phyloP scores from a whole-genome alignment of 2,888 invertebrate genomes.

The Xestobium rufovillosum region DNA sequence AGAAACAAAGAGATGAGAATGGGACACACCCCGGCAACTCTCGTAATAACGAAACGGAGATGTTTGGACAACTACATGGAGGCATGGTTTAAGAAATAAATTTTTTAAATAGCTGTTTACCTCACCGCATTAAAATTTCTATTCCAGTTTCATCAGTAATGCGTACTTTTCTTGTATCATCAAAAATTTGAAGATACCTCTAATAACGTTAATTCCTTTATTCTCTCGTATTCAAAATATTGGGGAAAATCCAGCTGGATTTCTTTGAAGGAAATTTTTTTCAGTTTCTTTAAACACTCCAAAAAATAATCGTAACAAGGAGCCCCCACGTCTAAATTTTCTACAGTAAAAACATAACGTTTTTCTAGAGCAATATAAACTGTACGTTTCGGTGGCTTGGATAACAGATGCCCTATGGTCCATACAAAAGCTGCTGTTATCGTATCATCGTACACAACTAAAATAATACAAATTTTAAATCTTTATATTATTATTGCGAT shows the following conservation, averaged over 20 bases:
- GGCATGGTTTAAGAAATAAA: too few species aligned
- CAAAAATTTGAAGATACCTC: constrained; percentile 49
- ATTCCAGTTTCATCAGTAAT: too few species aligned
- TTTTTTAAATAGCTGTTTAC: too few species aligned
- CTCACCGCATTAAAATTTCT: too few species aligned
- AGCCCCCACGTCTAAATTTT: constrained; percentile 73
- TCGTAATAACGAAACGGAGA: too few species aligned
- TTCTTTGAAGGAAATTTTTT: constrained; percentile 54
- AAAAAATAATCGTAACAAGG: constrained; percentile 83
- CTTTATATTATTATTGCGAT: constrained; percentile 3
- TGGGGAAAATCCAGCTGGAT: constrained; percentile 66
- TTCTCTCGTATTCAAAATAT: constrained; percentile 74
- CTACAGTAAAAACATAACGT: constrained; percentile 76
- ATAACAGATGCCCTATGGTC: constrained; percentile 61
- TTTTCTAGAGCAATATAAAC: constrained; percentile 76
- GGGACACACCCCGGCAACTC: not conserved
- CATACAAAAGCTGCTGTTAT: constrained; percentile 72
- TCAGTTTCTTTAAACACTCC: constrained; percentile 49
- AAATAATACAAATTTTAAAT: constrained; percentile 32
- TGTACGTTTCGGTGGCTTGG: constrained; percentile 47
- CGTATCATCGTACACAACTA: constrained; percentile 78
- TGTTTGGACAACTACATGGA: too few species aligned
- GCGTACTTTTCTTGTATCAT: too few species aligned
- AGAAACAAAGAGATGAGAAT: constrained; percentile 1
- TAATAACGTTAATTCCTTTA: constrained; percentile 69